A percentile compares a stretch with the other conserved stretches of the same genome.
Conservation (phyloP, 2,888 invertebrate species). For the Anagyrus pseudococci region DNA sequence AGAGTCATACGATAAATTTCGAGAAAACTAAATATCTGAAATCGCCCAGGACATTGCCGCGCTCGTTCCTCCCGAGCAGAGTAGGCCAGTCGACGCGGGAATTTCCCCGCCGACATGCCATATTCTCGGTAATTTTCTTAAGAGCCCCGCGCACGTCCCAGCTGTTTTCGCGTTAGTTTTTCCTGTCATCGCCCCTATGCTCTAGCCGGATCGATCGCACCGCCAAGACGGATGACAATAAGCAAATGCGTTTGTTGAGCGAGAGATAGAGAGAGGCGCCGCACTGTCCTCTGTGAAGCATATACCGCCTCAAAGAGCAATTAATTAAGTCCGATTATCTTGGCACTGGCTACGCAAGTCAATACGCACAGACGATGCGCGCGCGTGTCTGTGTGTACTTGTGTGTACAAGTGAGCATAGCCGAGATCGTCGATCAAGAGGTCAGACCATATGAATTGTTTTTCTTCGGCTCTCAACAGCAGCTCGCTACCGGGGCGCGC, state of each 20-base stretch:
- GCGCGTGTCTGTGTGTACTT: constrained; percentile 14
- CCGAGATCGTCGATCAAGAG: neutral
- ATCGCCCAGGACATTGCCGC: too few relatives aligned
- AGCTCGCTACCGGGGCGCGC: too few relatives aligned
- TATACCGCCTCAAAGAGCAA: constrained; percentile 50
- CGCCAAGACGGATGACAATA: constrained; percentile 56
- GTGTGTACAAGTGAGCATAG: neutral
- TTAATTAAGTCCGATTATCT: constrained; percentile 60
- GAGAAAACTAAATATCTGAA: too few relatives aligned
- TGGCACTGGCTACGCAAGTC: constrained; percentile 14
- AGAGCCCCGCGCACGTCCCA: neutral
- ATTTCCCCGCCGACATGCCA: too few relatives aligned
- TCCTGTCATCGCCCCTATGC: neutral
- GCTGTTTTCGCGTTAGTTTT: too few relatives aligned
- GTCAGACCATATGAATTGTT: neutral
- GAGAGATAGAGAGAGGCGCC: too few relatives aligned
- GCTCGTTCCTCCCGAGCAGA: constrained; percentile 17
- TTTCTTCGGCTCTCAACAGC: too few relatives aligned
- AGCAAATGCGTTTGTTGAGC: constrained; percentile 59
- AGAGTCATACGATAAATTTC: too few relatives aligned
- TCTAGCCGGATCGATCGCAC: constrained; percentile 4
- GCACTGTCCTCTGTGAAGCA: neutral
- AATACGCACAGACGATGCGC: neutral
- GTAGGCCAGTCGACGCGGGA: constrained; percentile 4
- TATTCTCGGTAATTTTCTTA: neutral